Conservation (phyloP, 2,113 vertebrate species). For the Phalacrocorax brasilianus region DNA sequence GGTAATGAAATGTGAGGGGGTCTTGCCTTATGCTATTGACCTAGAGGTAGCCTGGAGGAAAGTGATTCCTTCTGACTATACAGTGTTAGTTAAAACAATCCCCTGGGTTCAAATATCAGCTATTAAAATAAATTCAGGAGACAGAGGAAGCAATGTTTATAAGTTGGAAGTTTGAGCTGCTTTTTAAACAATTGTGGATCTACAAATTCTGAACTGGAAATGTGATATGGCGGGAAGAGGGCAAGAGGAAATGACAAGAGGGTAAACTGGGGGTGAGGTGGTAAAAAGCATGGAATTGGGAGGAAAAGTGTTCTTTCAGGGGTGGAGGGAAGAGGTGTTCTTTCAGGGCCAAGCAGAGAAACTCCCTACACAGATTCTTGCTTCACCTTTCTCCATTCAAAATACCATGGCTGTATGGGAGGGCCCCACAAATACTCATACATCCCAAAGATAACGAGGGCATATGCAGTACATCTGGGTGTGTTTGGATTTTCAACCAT, state of each 20-base stretch:
- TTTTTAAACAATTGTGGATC: conserved; percentile 74
- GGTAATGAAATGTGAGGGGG: conserved; percentile 68
- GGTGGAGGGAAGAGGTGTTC: conserved; percentile 4
- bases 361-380: background rate
- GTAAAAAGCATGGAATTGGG: conserved; percentile 40
- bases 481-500: background rate
- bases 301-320: background rate
- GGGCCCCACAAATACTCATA: background rate
- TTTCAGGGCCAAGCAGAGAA: background rate
- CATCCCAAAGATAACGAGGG: background rate
- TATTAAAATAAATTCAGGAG: conserved; percentile 81
- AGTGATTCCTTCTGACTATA: conserved; percentile 74
- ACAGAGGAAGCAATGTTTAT: conserved; percentile 76
- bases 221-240: conserved; percentile 69
- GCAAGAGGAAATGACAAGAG: conserved; percentile 63
- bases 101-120: conserved; percentile 74
- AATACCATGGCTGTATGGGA: background rate
- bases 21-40: conserved; percentile 71
- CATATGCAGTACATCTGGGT: background rate
- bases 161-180: conserved; percentile 66
- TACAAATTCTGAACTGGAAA: conserved; percentile 75
- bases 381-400: background rate
- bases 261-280: conserved; percentile 53
- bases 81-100: conserved; percentile 78
- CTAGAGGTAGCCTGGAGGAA: conserved; percentile 66